These are phyloP conservation scores for Orius insidiosus DNA, from an alignment of 1,140 invertebrate species.

Conservation along the genomic window DNA sequence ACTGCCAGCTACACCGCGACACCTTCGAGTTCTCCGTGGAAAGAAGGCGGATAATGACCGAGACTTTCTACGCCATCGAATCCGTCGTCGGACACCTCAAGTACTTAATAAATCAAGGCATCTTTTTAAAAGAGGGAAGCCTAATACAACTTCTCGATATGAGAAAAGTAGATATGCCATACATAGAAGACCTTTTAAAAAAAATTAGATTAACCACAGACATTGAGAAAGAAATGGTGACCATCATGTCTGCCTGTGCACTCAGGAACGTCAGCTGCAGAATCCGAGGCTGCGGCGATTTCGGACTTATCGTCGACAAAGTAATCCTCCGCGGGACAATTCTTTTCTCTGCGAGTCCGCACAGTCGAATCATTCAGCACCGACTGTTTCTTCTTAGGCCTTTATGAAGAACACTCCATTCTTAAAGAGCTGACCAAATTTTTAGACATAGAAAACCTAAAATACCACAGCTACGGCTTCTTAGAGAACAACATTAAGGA, in stretches of 20 bases:
- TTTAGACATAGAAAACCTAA: background rate
- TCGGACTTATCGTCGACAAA: background rate
- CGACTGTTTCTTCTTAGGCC: background rate
- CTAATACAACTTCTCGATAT: background rate
- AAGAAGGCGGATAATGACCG: background rate
- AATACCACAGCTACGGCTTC: background rate
- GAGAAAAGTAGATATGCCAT: background rate
- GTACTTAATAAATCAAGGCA: background rate
- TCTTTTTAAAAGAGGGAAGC: background rate
- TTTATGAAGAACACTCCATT: background rate
- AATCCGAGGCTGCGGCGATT: background rate
- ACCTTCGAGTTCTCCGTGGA: conserved; percentile 1
- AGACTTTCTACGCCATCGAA: background rate
- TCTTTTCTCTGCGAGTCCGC: background rate
- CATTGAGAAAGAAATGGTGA: background rate
- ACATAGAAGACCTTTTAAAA: background rate
- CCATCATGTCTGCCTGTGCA: background rate
- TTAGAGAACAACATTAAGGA: too few relatives aligned
- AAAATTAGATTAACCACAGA: background rate
- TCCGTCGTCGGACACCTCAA: background rate
- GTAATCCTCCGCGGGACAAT: background rate
- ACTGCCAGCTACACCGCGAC: background rate
- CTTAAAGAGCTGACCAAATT: background rate
- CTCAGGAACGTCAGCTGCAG: background rate
- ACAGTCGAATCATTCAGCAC: background rate